Percentiles rank a stretch among this genome's conserved stretches.
Conservation (phyloP, 2,888 invertebrate genomes). For the Calameuta filiformis region DNA sequence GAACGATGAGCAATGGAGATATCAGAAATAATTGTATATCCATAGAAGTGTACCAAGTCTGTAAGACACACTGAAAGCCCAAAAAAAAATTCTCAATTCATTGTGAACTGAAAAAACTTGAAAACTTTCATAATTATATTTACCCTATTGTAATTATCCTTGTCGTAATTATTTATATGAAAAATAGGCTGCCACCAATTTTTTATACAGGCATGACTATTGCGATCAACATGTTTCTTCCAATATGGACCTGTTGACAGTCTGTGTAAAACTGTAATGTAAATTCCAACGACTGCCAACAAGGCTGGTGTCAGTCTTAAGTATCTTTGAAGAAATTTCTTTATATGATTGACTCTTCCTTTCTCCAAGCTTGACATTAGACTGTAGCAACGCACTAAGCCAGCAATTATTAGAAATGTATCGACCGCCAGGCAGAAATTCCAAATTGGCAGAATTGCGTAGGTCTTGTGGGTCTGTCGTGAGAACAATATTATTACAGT, state of each 20-base stretch:
- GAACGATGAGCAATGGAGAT: constrained; percentile 68
- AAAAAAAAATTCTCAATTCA: constrained; percentile 17
- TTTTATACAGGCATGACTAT: constrained; percentile 71
- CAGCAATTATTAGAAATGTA: constrained; percentile 17
- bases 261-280: constrained; percentile 72
- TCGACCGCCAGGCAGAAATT: constrained; percentile 19
- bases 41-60: constrained; percentile 76
- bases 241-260: constrained; percentile 72
- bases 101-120: not conserved
- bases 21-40: constrained; percentile 77
- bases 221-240: constrained; percentile 71
- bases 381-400: constrained; percentile 15
- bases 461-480: constrained; percentile 13
- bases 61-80: constrained; percentile 74
- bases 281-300: constrained; percentile 70
- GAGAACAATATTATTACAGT: not conserved
- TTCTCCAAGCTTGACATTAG: constrained; percentile 15
- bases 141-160: constrained; percentile 66
- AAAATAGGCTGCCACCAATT: constrained; percentile 74
- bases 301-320: constrained; percentile 72
- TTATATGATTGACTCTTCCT: constrained; percentile 11
- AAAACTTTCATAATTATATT: not conserved
- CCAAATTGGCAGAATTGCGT: constrained; percentile 11
- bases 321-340: constrained; percentile 12
- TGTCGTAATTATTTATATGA: constrained; percentile 73